Percentiles rank a stretch among this genome's conserved stretches.
These are phyloP conservation scores for Torymus auratus DNA, from an alignment of 2,888 invertebrate species.

Conservation along the genomic window DNA sequence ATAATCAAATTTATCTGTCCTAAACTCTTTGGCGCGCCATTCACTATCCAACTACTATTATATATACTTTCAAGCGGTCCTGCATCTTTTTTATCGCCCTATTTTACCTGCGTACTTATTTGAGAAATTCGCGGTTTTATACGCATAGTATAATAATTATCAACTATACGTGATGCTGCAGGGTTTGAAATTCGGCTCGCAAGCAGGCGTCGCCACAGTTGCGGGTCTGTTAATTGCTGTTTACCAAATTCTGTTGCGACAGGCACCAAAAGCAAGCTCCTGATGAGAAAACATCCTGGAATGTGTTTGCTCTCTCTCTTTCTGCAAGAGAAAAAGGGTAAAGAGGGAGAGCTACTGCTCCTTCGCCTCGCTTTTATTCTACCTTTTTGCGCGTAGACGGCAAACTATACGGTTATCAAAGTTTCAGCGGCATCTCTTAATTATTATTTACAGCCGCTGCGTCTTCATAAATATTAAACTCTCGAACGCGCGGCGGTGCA, in stretches of 20 bases:
- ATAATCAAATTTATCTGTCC: slow-evolving; percentile 1
- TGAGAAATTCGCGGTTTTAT: too few relatives aligned
- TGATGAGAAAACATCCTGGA: slow-evolving; percentile 6
- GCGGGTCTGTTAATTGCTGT: slow-evolving; percentile 35
- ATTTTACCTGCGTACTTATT: too few relatives aligned
- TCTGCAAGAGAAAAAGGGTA: slow-evolving; percentile 2
- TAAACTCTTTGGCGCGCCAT: not conserved
- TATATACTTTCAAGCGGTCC: too few relatives aligned
- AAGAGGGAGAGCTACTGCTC: not conserved
- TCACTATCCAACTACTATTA: too few relatives aligned
- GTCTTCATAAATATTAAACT: slow-evolving; percentile 49
- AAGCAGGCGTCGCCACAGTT: not conserved
- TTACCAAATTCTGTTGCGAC: slow-evolving; percentile 39
- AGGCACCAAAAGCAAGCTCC: not conserved
- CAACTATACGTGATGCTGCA: too few relatives aligned
- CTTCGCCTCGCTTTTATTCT: not conserved
- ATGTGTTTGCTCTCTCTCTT: slow-evolving; percentile 30
- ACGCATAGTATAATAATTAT: too few relatives aligned
- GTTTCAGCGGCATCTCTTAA: slow-evolving; percentile 45
- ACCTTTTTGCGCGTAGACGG: not conserved
- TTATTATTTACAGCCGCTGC: slow-evolving; percentile 48
- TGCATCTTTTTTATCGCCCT: too few relatives aligned
- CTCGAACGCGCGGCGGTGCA: not conserved
- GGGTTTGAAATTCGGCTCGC: too few relatives aligned
- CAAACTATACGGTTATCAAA: slow-evolving; percentile 43